phyloP scores from a whole-genome alignment of 2,797 vertebrate species.

The Semotilus atromaculatus region DNA sequence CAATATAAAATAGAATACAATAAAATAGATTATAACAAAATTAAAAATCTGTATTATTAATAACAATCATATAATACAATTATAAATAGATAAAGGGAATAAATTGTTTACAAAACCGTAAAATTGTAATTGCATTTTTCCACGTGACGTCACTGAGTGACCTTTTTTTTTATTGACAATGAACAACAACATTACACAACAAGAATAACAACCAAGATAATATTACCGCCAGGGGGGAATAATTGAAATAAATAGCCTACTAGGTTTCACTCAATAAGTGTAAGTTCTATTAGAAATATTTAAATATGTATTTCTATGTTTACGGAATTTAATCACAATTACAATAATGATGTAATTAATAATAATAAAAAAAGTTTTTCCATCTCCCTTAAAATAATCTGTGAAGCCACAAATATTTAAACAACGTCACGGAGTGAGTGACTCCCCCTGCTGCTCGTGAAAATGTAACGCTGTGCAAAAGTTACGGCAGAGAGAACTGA shows the following conservation, averaged over 20 bases:
- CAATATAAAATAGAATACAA: not conserved
- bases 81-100: not conserved
- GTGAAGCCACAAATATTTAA: constrained; percentile 33
- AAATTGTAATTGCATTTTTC: not conserved
- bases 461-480: constrained; percentile 28
- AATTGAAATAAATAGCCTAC: not conserved
- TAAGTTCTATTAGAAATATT: not conserved
- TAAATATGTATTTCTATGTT: not conserved
- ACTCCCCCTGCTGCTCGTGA: constrained; percentile 18
- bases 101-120: not conserved
- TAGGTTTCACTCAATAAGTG: not conserved
- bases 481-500: constrained; percentile 15
- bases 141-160: constrained; percentile 39
- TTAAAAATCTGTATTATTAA: not conserved
- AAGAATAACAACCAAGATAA: constrained; percentile 20
- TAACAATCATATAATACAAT: not conserved
- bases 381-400: not conserved
- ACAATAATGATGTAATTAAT: not conserved
- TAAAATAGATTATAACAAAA: not conserved
- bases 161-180: constrained; percentile 16
- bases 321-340: not conserved
- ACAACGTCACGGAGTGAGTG: constrained; percentile 29
- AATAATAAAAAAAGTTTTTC: not conserved
- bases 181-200: constrained; percentile 38
- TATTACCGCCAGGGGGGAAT: not conserved